Base-by-base conservation (phyloP, 2,113 vertebrate species). In the Anguilla rostrata region DNA sequence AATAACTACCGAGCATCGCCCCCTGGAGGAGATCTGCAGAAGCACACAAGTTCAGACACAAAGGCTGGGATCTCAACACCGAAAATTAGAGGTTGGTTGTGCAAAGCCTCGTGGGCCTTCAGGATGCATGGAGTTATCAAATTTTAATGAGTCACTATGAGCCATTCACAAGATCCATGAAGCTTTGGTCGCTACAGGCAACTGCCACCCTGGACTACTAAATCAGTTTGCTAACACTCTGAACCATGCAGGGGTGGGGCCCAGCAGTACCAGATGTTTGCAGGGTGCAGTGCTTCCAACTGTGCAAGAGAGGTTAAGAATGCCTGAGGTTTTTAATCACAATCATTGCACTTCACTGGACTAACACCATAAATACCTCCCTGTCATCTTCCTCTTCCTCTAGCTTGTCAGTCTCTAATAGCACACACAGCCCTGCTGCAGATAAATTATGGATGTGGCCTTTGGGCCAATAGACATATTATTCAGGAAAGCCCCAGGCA, bases 391-490 rank as follows among this genome's bases (percentile, higher is more conserved):
- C n/a, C 29, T 75, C n/a, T 34, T 29, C 71, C n/a, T 34, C 71
- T 29, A 12, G 71, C 71, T n/a, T 75, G 71, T 75, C 71, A 34
- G 71, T 5, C 71, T 75, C 6, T 34, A 75, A 75, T 75, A 75
- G 71, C 26, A 34, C 12, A 6, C n/a, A 34, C 26, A 75, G 26
- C 29, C 26, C 6, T 75, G 71, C 71, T 34, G 8, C 1, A 22
- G 78, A 22, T 80, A 80, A 80, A 40, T 39, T 80, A 80, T 80
- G 39, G 39, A 80, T 80, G 40, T 80, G 34, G 78, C 78, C 78
- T 80, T 41, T 41, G 40, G 78, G 78, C 78, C 34, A 6, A 20
- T 40, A 80, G 40, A 41, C 78, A 3, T 40, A 75, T 75, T 34
- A 75, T 75, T n/a, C 71, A 75, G 71, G 71, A n/a, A 34, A 29